Percentiles rank a stretch among this genome's conserved stretches.
phyloP scores from a whole-genome alignment of 2,888 invertebrate species.

The Lagria hirta region DNA sequence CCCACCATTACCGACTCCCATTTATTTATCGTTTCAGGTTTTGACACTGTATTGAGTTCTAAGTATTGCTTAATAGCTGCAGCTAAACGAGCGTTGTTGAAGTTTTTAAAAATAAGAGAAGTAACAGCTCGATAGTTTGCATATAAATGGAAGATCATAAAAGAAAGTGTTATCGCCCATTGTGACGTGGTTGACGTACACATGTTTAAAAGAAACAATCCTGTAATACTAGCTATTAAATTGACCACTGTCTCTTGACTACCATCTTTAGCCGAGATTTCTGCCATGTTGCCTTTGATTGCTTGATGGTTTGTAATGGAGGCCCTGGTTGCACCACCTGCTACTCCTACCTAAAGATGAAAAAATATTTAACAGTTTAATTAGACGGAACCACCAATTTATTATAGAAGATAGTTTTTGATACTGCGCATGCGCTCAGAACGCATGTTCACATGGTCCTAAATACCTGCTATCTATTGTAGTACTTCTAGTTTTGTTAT shows the following conservation, averaged over 20 bases:
- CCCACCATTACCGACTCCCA: conserved; percentile 70
- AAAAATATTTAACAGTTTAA: too few species aligned
- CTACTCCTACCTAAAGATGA: conserved; percentile 52
- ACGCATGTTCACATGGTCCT: too few species aligned
- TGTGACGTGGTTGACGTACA: conserved; percentile 64
- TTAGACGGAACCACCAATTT: too few species aligned
- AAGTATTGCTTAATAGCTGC: conserved; percentile 71
- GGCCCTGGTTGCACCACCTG: conserved; percentile 87
- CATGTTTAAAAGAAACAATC: conserved; percentile 71
- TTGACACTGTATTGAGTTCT: conserved; percentile 58
- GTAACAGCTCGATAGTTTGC: conserved; percentile 88
- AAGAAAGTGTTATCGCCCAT: conserved; percentile 70
- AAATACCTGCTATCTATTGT: too few species aligned
- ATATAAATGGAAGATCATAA: conserved; percentile 78
- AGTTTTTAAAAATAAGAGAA: conserved; percentile 73
- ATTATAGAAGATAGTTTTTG: too few species aligned
- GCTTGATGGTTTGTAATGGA: conserved; percentile 95
- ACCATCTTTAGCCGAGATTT: conserved; percentile 92
- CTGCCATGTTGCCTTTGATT: conserved; percentile 84
- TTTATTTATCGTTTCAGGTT: conserved; percentile 69
- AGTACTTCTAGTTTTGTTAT: too few species aligned
- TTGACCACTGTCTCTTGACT: conserved; percentile 97
- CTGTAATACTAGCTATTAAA: conserved; percentile 78
- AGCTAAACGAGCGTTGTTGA: conserved; percentile 79
- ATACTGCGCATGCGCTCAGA: too few species aligned